Evolutionary conservation across 1,140 invertebrate species (phyloP).

Genomic region (Diachasmimorpha longicaudata): DNA sequence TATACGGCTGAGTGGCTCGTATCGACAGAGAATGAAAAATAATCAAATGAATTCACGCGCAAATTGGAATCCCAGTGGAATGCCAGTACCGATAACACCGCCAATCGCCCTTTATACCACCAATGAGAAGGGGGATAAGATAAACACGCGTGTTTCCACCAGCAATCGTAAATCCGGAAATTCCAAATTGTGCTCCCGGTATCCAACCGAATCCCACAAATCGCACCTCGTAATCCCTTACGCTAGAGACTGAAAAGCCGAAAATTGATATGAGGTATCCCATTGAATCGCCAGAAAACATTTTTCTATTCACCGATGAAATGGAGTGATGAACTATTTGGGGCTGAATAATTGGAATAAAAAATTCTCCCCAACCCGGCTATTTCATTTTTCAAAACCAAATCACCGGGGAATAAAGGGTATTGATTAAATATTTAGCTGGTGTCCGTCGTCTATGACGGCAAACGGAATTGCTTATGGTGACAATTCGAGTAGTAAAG

Average conservation of each 20-base stretch:
- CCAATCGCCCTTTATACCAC: neutral
- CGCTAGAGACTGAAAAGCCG: neutral
- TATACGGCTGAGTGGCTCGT: neutral
- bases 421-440: neutral
- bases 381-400: neutral
- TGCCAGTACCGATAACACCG: slow-evolving; percentile 12
- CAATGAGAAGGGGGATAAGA: slow-evolving; percentile 3
- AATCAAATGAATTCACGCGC: neutral
- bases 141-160: neutral
- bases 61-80: slow-evolving; percentile 6
- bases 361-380: neutral
- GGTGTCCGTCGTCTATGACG: slow-evolving; percentile 18
- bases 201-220: neutral
- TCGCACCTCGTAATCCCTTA: neutral
- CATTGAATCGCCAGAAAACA: neutral
- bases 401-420: neutral
- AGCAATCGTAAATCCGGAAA: neutral
- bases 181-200: neutral
- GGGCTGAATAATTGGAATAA: neutral
- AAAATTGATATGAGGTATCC: neutral
- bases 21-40: neutral
- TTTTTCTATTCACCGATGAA: neutral
- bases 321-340: neutral
- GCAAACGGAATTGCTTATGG: slow-evolving; percentile 44
- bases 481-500: slow-evolving; percentile 19